These are phyloP conservation scores for Theocolax elegans DNA, from an alignment of 1,140 invertebrate species.

Conservation along the genomic window DNA sequence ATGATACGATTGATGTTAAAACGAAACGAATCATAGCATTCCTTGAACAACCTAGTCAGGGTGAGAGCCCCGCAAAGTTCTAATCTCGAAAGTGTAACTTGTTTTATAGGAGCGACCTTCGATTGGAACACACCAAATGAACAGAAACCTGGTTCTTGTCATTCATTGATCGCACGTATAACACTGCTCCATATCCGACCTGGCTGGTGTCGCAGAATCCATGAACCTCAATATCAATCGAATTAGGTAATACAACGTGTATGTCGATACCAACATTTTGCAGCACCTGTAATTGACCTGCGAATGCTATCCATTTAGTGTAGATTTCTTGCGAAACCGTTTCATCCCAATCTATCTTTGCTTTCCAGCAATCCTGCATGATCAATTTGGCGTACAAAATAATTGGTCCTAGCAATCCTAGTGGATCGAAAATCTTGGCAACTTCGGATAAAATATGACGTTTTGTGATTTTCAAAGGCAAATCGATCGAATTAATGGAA, in stretches of 20 bases:
- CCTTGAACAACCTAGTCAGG: constrained; percentile 41
- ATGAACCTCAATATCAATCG: not conserved
- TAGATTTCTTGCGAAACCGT: constrained; percentile 23
- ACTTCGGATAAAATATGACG: constrained; percentile 30
- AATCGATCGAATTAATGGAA: not conserved
- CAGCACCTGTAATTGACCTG: no score
- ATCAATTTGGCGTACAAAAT: constrained; percentile 29
- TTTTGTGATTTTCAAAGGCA: not conserved
- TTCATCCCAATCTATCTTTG: constrained; percentile 33
- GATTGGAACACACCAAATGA: constrained; percentile 52
- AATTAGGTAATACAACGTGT: no score
- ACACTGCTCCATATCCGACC: constrained; percentile 41
- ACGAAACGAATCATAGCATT: not conserved
- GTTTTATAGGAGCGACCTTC: constrained; percentile 62
- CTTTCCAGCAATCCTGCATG: constrained; percentile 23
- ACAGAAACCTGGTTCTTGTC: not conserved
- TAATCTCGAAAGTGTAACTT: constrained; percentile 61
- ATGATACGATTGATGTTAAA: not conserved
- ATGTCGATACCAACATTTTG: no score
- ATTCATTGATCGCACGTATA: constrained; percentile 42
- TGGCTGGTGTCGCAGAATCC: constrained; percentile 13
- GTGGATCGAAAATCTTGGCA: constrained; percentile 33
- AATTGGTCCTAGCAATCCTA: constrained; percentile 30
- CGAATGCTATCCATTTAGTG: constrained; percentile 19
- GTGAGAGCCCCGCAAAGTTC: constrained; percentile 64